phyloP scores from a whole-genome alignment of 2,113 vertebrate species.

The Planiliza haematocheilus region DNA sequence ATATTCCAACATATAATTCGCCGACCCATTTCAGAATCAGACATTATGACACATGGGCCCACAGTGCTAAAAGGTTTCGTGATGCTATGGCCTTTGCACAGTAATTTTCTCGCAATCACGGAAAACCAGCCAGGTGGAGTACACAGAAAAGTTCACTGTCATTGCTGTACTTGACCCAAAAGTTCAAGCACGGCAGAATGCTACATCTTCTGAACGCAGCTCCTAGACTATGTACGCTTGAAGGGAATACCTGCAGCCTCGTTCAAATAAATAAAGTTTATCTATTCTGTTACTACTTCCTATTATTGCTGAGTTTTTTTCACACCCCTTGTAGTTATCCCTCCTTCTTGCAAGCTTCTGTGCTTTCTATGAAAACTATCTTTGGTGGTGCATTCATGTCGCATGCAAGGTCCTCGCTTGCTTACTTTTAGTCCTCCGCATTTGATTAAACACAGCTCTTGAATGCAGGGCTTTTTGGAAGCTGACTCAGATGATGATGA shows the following conservation, averaged over 20 bases:
- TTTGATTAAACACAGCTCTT: not conserved
- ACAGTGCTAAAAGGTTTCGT: slow-evolving; percentile 27
- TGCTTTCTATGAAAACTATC: not conserved
- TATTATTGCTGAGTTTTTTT: not conserved
- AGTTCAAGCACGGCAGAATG: too few species aligned
- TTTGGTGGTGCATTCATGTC: slow-evolving; percentile 2
- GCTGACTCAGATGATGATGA: too few species aligned
- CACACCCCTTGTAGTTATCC: not conserved
- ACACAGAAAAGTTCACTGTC: slow-evolving; percentile 37
- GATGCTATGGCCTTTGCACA: slow-evolving; percentile 42
- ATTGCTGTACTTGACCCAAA: slow-evolving; percentile 51
- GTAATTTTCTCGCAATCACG: slow-evolving; percentile 62
- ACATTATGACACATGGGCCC: not conserved
- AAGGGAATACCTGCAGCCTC: slow-evolving; percentile 28
- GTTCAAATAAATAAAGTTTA: slow-evolving; percentile 16
- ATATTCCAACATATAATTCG: slow-evolving; percentile 42
- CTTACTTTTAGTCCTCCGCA: not conserved
- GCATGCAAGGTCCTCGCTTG: not conserved
- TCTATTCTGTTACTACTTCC: slow-evolving; percentile 4
- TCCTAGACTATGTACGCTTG: not conserved
- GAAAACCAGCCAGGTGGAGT: slow-evolving; percentile 57
- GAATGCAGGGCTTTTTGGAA: not conserved
- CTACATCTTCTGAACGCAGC: slow-evolving; percentile 3
- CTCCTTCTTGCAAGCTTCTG: slow-evolving; percentile 1
- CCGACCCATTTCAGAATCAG: slow-evolving; percentile 45